Percentiles rank a stretch among this genome's conserved stretches.
Evolutionary conservation across 2,797 vertebrate genomes (phyloP).

Genomic region (Geotrypetes seraphini): DNA sequence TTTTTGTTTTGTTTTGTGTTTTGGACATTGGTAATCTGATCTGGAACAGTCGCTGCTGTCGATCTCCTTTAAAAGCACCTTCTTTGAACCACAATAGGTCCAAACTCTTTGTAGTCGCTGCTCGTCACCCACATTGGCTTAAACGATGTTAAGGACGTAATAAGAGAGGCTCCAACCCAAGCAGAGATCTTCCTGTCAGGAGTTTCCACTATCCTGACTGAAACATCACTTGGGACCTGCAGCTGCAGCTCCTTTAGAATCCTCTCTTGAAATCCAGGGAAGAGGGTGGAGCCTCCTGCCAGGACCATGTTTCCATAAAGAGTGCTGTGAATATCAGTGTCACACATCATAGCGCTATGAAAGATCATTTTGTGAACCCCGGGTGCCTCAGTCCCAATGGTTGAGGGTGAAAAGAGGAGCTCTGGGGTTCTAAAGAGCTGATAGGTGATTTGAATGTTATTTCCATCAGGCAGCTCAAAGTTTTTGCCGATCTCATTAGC

Average conservation of each 20-base stretch:
- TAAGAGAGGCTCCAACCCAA: constrained; percentile 31
- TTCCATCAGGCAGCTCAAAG: constrained; percentile 29
- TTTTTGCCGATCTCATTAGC: constrained; percentile 9
- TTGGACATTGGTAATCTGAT: too few species aligned
- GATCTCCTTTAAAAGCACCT: constrained; percentile 29
- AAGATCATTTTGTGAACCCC: constrained; percentile 26
- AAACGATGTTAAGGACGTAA: constrained; percentile 28
- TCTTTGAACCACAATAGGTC: constrained; percentile 24
- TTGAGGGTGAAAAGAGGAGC: constrained; percentile 25
- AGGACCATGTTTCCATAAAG: constrained; percentile 22
- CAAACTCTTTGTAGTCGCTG: constrained; percentile 20
- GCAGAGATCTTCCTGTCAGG: constrained; percentile 13
- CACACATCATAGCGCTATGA: constrained; percentile 15
- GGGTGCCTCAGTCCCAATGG: not conserved
- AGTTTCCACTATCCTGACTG: constrained; percentile 1
- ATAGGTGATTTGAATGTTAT: constrained; percentile 6
- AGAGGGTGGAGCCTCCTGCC: constrained; percentile 13
- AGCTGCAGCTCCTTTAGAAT: constrained; percentile 27
- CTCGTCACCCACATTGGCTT: constrained; percentile 32
- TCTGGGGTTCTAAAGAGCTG: constrained; percentile 33
- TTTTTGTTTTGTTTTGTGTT: too few species aligned
- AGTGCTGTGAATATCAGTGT: not conserved
- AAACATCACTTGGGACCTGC: not conserved
- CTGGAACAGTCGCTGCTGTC: too few species aligned
- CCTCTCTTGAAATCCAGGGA: constrained; percentile 18